Conservation (phyloP, 2,797 vertebrate species). For the Rhyacichthys aspro region DNA sequence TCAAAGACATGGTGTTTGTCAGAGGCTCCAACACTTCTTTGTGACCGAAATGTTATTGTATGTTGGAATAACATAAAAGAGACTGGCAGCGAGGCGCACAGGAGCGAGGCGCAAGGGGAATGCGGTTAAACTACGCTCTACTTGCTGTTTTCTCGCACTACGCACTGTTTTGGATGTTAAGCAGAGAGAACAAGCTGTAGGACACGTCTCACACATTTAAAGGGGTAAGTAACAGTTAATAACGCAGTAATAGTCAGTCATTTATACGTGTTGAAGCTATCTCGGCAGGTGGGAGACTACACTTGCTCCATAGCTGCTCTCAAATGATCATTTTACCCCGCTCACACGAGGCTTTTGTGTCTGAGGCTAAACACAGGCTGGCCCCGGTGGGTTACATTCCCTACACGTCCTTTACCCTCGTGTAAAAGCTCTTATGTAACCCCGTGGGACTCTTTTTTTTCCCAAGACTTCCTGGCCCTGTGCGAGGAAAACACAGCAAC, state of each 20-base stretch:
- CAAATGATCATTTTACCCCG: neutral
- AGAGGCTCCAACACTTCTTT: conserved; percentile 8
- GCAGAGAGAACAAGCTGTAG: conserved; percentile 17
- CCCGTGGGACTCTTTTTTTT: conserved; percentile 52
- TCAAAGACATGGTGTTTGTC: conserved; percentile 11
- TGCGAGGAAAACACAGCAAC: conserved; percentile 34
- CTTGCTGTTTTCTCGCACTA: neutral
- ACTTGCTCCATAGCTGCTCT: neutral
- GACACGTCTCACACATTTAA: neutral
- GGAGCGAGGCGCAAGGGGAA: conserved; percentile 29
- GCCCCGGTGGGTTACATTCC: conserved; percentile 30
- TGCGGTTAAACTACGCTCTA: conserved; percentile 32
- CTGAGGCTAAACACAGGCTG: conserved; percentile 11
- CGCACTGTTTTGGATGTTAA: conserved; percentile 41
- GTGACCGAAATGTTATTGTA: conserved; percentile 43
- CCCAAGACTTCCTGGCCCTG: conserved; percentile 49
- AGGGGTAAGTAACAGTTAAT: conserved; percentile 41
- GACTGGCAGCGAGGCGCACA: conserved; percentile 31
- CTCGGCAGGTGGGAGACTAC: conserved; percentile 43
- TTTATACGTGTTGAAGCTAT: conserved; percentile 1
- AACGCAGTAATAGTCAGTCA: neutral
- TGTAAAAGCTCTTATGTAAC: conserved; percentile 73
- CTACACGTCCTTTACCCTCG: conserved; percentile 31
- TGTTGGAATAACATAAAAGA: conserved; percentile 23
- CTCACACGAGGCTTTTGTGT: conserved; percentile 10